These are phyloP conservation scores for Drosophila cognata DNA, from an alignment of 2,888 invertebrate genomes.

Conservation along the genomic window DNA sequence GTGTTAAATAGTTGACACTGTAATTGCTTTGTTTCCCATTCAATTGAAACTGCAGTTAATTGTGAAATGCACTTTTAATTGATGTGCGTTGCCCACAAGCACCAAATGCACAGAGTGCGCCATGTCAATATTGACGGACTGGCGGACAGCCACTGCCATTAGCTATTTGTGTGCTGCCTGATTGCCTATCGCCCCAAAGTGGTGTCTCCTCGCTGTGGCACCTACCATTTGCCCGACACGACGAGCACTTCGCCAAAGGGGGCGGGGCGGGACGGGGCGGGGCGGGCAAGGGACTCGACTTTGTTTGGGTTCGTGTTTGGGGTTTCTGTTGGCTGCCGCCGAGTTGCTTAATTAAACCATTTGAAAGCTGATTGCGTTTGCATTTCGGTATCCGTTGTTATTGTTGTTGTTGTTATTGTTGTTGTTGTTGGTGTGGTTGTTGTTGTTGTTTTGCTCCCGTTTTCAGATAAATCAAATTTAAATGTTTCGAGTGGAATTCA, in stretches of 20 bases:
- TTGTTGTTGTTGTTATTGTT: slow-evolving; percentile 1
- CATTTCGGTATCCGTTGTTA: slow-evolving; percentile 32
- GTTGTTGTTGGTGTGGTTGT: slow-evolving; percentile 1
- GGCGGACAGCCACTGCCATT: background rate
- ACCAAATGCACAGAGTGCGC: background rate
- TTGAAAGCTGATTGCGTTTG: slow-evolving; percentile 68
- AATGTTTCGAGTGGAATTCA: slow-evolving; percentile 67
- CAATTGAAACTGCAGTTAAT: slow-evolving; percentile 36
- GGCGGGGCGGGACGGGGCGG: too few species aligned
- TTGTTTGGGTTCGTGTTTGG: slow-evolving; percentile 14
- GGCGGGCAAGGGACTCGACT: background rate
- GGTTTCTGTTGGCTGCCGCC: slow-evolving; percentile 7
- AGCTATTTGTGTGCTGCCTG: slow-evolving; percentile 6
- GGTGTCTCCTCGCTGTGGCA: background rate
- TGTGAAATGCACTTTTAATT: slow-evolving; percentile 26
- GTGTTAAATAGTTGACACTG: slow-evolving; percentile 8
- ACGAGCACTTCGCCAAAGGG: background rate
- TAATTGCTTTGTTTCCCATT: slow-evolving; percentile 21
- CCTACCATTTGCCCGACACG: slow-evolving; percentile 2
- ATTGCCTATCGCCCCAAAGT: slow-evolving; percentile 19
- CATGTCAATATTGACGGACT: slow-evolving; percentile 8
- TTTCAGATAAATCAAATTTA: slow-evolving; percentile 66
- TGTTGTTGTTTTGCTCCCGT: slow-evolving; percentile 12
- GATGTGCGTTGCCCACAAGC: slow-evolving; percentile 8
- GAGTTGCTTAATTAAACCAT: slow-evolving; percentile 66